Base-by-base conservation (phyloP, 2,888 invertebrate genomes). In the Lasioglossum figueresi region DNA sequence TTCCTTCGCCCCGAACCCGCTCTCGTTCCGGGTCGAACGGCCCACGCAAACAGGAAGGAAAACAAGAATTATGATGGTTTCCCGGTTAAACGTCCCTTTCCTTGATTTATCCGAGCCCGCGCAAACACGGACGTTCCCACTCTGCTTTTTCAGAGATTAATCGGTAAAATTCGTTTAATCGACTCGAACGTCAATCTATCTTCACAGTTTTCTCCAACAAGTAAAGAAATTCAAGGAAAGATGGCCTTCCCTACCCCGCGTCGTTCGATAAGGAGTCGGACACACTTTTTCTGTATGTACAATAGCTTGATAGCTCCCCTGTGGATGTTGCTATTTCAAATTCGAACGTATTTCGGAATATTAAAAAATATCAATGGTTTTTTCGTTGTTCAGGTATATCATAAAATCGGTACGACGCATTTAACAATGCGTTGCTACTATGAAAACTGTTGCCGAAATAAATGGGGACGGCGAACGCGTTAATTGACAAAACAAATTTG, bases 51-150 rank as follows among this genome's bases (percentile, higher is more conserved):
- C 70, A 71, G 23, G n/a, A 45, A 76, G 40, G 78, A 71, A 40
- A 73, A 73, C n/a, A 63, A 40, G 79, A 71, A 40, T 78, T 52
- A 70, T 71, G 70, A 27, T 14, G 56, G n/a, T 71, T 23, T 27
- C 48, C 48, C 19, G 19, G 52, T 16, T 70, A 59, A 56, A 34
- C 43, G 45, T 43, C 40, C 56, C 31, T 40, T 52, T 56, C 19
- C 78, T 56, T n/a, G 12, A 31, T 27, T 40, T 19, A 63, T 31
- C 45, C 66, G 31, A 23, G 16, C 66, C 45, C 34, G 37, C 12
- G 37, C 68, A 68, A 68, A 68, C 37, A 56, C n/a, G 1, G n/a
- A n/a, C 56, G 56, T 4, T n/a, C 1, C n/a, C 16, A 10, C 23
- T 19, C 23, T 19, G 68, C 10, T 31, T 37, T 23, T 34, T 34